Conservation (phyloP, 2,888 invertebrate genomes). For the Harpagoxenus sublaevis region DNA sequence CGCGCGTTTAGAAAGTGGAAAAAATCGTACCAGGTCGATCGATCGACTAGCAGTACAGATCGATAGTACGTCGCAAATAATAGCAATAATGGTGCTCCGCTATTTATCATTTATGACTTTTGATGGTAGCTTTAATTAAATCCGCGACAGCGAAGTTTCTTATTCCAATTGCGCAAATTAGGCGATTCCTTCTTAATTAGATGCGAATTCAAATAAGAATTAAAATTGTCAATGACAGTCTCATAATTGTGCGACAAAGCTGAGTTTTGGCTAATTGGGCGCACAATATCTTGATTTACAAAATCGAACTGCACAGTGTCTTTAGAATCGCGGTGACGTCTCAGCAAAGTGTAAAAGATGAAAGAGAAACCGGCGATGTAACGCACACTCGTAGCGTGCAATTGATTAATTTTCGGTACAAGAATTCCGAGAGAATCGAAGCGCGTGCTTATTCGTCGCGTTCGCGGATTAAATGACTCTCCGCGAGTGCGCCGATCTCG, state of each 20-base stretch:
- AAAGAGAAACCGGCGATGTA: background rate
- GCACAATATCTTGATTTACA: background rate
- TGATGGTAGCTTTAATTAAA: slow-evolving; percentile 37
- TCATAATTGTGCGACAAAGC: background rate
- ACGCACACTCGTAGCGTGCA: background rate
- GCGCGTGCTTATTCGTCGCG: background rate
- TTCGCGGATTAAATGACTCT: slow-evolving; percentile 44
- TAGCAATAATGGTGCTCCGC: slow-evolving; percentile 13
- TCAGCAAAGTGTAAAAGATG: no score
- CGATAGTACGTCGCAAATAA: slow-evolving; percentile 20
- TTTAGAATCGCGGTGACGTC: background rate
- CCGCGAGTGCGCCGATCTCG: slow-evolving; percentile 43
- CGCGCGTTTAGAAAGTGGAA: slow-evolving; percentile 83
- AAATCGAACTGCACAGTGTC: background rate
- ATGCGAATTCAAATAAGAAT: background rate
- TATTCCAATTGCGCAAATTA: background rate
- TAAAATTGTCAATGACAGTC: background rate
- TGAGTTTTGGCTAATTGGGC: background rate
- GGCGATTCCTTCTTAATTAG: background rate
- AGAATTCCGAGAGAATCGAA: background rate
- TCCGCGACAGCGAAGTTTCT: background rate
- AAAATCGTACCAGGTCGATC: slow-evolving; percentile 74
- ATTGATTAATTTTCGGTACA: background rate
- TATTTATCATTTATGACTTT: slow-evolving; percentile 33
- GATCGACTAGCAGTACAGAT: slow-evolving; percentile 36